Percentiles rank a stretch among this genome's conserved stretches.
phyloP scores from a whole-genome alignment of 2,888 invertebrate genomes.

The Eristalinus sepulchralis region DNA sequence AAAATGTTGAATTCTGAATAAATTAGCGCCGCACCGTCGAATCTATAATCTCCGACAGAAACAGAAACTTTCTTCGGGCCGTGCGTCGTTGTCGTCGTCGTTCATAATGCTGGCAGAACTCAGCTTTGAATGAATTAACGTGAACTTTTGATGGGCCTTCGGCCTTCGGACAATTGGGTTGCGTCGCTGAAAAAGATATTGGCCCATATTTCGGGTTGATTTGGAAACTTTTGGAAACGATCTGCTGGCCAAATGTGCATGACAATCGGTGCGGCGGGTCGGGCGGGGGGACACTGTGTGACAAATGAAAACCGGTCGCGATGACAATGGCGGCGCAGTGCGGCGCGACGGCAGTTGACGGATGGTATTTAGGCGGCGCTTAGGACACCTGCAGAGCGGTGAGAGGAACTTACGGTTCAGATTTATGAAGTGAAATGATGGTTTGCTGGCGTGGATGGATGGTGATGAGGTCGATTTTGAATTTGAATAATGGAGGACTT shows the following conservation, averaged over 20 bases:
- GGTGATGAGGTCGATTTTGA: not conserved
- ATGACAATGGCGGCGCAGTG: not conserved
- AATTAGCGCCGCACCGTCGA: constrained; percentile 25
- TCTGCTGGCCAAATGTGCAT: not conserved
- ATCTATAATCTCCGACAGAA: constrained; percentile 17
- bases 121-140: not conserved
- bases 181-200: not conserved
- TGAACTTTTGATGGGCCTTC: not conserved
- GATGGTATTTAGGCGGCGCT: not conserved
- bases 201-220: not conserved
- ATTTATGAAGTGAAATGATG: not conserved
- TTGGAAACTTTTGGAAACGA: not conserved
- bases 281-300: not conserved
- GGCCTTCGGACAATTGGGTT: not conserved
- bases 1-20: constrained; percentile 41
- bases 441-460: not conserved
- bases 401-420: not conserved
- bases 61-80: constrained; percentile 44
- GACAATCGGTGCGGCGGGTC: not conserved
- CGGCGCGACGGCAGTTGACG: not conserved
- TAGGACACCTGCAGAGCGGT: not conserved
- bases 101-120: not conserved
- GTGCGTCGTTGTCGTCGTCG: not conserved
- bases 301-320: not conserved
- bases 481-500: too few species aligned